Base-by-base conservation (phyloP, 2,888 invertebrate genomes). In the Disparrhopalites patrizii region DNA sequence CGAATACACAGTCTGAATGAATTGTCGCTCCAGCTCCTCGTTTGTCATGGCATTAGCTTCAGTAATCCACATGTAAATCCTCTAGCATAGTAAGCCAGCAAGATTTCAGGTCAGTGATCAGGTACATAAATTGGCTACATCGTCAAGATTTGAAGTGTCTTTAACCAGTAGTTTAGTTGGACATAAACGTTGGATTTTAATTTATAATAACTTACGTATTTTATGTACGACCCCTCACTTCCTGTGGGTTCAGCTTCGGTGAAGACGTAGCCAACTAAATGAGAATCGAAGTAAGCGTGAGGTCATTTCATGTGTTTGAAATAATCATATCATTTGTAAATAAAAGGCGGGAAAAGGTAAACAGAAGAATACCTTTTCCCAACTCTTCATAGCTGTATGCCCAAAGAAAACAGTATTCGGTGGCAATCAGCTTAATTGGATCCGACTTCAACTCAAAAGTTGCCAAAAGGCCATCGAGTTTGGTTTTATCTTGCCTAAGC, bases 341-440 rank as follows among this genome's bases (percentile, higher is more conserved):
- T 18, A 5, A 2, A 55, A 28, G 18, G 55, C 8, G 10, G 27
- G 2, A 3, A 55, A 47, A 7, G 20, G 8, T 47, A 47, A 47
- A 23, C 8, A 18, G 20, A n/a, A n/a, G n/a, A 13, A 7, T 28
- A 63, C 40, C 55, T 55, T 30, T 27, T 20, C 60, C 47, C n/a
- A 54, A 10, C n/a, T 31, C 66, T 30, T 66, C 31, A 1, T 61
- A 1, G 4, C 40, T n/a, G 30, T 66, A 66, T 25, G 52, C 66
- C 66, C 66, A 66, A 10, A 31, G 40, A 25, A 58, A 66, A 18
- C 66, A 66, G 27, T 61, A 61, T 20, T 60, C 60, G 3, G 57
- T 38, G 1, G 25, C 2, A 7, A 36, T 23, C 1, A 66, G 10
- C 20, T 54, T 43, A 13, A 66, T 4, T 2, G 66, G 66, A 13